Conservation (phyloP, 2,113 vertebrate species). For the Poicephalus meyeri region DNA sequence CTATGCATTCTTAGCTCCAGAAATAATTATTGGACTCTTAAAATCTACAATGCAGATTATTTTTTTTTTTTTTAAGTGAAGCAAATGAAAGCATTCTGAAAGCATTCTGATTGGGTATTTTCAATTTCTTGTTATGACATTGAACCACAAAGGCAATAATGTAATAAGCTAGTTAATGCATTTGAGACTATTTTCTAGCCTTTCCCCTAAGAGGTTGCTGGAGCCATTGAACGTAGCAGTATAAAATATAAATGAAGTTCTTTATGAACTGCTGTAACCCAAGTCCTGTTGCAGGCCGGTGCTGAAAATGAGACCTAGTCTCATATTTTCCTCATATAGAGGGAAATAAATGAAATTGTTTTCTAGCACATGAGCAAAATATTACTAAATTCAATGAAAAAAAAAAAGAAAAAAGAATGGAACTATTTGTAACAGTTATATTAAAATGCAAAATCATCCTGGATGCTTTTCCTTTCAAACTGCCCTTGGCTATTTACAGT, state of each 20-base stretch:
- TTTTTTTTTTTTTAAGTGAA: neutral
- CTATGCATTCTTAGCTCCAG: neutral
- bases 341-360: conserved; percentile 31
- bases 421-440: neutral
- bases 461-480: neutral
- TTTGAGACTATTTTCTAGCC: conserved; percentile 10
- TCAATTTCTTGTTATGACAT: neutral
- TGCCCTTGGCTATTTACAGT: neutral
- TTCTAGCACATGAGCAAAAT: conserved; percentile 26
- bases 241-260: conserved; percentile 70
- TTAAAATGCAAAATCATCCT: conserved; percentile 3
- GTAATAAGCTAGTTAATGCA: conserved; percentile 9
- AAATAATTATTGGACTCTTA: neutral
- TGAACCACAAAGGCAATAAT: neutral
- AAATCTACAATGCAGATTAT: neutral
- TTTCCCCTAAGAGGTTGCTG: conserved; percentile 11
- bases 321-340: neutral
- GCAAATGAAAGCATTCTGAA: neutral
- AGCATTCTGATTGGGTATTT: neutral
- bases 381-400: neutral
- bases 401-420: neutral
- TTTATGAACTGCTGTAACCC: conserved; percentile 60
- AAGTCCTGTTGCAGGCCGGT: conserved; percentile 26
- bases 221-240: neutral
- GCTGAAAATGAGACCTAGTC: conserved; percentile 41